Base-by-base conservation (phyloP, 2,797 vertebrate genomes). In the Enteromius thamalakanensis region DNA sequence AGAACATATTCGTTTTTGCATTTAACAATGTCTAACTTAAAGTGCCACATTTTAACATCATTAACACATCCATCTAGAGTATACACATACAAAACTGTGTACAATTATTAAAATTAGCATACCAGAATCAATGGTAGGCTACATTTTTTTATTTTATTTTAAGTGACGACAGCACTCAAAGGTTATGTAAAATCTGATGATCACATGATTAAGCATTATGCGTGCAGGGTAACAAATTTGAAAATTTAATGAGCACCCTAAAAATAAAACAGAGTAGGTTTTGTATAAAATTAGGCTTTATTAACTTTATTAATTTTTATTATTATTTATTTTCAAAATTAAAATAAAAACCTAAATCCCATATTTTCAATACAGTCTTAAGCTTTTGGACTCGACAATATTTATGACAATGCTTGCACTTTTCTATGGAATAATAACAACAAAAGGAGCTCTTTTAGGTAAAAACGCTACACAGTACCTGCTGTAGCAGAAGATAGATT, bases 361-460 rank as follows among this genome's bases (percentile, higher is more conserved):
- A 45, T 4, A 6, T 79, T 37, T 53, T 68, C 10, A 55, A 79
- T 47, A 58, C 23, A 37, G 32, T 55, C 72, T 76, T 14, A 58
- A 76, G 29, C 21, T 17, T 49, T 71, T 71, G 19, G 67, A 15
- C 19, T 21, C 23, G 4, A 15, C 19, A 5, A 67, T 34, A 34
- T 47, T 53, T 55, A 55, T 75, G 14, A 75, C 29, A 6, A 51
- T 53, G 45, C 51, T 79, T 51, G 3, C 12, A 58, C 21, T 29
- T 79, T 69, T 58, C 15, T 45, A 42, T 80, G 53, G 40, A 60
- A 60, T 45, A 60, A 60, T 45, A 60, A 37, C 29, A 81, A 64
- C 19, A 32, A 26, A 80, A 29, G 37, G 21, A 70, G 11, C 6
- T 51, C 26, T 65, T 81, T 37, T 19, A 21, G 58, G 42, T 42